A percentile compares a stretch with the other conserved stretches of the same genome.
Evolutionary conservation across 2,113 vertebrate genomes (phyloP).

Genomic region (Neogobius melanostomus): DNA sequence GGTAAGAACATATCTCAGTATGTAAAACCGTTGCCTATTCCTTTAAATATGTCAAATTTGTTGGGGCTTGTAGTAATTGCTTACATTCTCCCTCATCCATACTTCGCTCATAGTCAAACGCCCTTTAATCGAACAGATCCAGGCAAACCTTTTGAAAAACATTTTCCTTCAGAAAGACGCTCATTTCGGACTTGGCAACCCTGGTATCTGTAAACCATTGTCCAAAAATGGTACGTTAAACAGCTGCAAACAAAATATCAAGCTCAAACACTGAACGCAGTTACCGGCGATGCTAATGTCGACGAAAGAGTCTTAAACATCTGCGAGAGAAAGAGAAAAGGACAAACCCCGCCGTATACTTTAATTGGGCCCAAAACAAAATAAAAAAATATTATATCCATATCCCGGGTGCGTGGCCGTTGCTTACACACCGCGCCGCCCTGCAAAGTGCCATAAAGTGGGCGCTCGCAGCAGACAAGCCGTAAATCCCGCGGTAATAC

Average conservation of each 20-base stretch:
- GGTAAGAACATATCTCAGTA: too few species aligned
- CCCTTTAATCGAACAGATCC: too few species aligned
- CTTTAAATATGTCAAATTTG: too few species aligned
- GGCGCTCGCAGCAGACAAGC: slow-evolving; percentile 68
- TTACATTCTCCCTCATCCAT: too few species aligned
- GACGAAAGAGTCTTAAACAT: neutral
- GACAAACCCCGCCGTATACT: slow-evolving; percentile 12
- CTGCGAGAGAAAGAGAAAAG: neutral
- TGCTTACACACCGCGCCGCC: slow-evolving; percentile 71
- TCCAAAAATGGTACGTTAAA: too few species aligned
- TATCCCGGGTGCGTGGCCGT: slow-evolving; percentile 40
- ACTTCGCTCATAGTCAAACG: too few species aligned
- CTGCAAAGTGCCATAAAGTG: slow-evolving; percentile 73
- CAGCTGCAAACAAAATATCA: neutral
- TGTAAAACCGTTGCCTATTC: too few species aligned
- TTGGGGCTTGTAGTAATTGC: too few species aligned
- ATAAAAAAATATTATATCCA: slow-evolving; percentile 30
- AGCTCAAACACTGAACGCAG: neutral
- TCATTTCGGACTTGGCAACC: too few species aligned
- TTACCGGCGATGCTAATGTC: neutral
- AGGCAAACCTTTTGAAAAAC: too few species aligned
- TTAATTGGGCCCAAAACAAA: slow-evolving; percentile 19
- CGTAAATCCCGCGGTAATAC: slow-evolving; percentile 69
- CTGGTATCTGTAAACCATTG: too few species aligned
- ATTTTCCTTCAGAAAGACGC: too few species aligned